phyloP scores from a whole-genome alignment of 2,888 invertebrate species.

The Kuschelorhynchus macadamiae region DNA sequence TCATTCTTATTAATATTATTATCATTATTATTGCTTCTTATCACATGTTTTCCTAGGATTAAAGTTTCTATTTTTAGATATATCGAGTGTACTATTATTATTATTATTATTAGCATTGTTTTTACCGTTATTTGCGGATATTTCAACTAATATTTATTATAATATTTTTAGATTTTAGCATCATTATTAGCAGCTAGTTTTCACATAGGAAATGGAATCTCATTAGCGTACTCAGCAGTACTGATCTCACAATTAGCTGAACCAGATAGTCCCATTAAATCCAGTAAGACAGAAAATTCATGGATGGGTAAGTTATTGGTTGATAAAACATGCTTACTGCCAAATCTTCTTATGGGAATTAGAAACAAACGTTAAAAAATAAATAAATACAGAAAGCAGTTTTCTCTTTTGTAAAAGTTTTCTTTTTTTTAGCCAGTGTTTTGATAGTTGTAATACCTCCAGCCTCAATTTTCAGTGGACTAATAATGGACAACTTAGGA shows the following conservation, averaged over 20 bases:
- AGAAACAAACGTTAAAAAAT: too few species aligned
- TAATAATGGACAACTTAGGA: slow-evolving; percentile 73
- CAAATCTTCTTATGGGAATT: too few species aligned
- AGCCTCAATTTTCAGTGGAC: slow-evolving; percentile 71
- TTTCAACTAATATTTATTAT: too few species aligned
- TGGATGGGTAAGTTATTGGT: slow-evolving; percentile 71
- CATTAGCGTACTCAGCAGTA: slow-evolving; percentile 73
- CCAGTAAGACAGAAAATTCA: slow-evolving; percentile 67
- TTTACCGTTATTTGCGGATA: slow-evolving; percentile 2
- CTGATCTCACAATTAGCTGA: slow-evolving; percentile 70
- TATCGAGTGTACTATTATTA: too few species aligned
- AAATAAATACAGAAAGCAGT: too few species aligned
- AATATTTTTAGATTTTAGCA: slow-evolving; percentile 69
- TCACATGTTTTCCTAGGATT: too few species aligned
- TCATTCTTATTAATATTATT: too few species aligned
- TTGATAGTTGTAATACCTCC: slow-evolving; percentile 72
- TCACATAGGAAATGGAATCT: slow-evolving; percentile 74
- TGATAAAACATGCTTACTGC: too few species aligned
- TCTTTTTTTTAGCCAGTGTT: slow-evolving; percentile 70
- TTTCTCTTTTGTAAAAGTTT: too few species aligned
- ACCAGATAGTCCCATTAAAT: slow-evolving; percentile 51
- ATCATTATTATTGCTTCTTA: too few species aligned
- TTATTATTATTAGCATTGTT: too few species aligned
- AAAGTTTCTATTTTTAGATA: too few species aligned
- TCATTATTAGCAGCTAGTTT: slow-evolving; percentile 72